Evolutionary conservation across 2,113 vertebrate genomes (phyloP).

Genomic region (Sisor rabdophorus): DNA sequence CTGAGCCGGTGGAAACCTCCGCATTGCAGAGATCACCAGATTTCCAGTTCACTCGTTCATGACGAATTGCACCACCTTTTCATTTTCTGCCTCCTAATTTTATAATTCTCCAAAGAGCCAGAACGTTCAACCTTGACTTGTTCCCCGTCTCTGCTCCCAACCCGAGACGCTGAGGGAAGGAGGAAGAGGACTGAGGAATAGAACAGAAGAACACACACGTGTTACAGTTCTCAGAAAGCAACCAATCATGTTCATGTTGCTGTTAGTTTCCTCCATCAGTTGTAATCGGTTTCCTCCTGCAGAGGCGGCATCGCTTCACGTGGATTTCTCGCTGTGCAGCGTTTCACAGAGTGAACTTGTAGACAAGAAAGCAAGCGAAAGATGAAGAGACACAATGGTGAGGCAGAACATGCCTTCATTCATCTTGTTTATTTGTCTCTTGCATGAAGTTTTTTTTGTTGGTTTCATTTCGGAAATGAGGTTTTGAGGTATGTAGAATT

Average conservation of each 20-base stretch:
- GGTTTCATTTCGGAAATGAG: neutral
- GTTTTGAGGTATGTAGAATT: too few species aligned
- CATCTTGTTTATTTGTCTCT: slow-evolving; percentile 2
- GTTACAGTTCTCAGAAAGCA: slow-evolving; percentile 61
- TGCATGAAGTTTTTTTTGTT: neutral
- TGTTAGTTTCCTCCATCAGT: slow-evolving; percentile 72
- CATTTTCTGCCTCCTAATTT: slow-evolving; percentile 58
- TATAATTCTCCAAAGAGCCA: slow-evolving; percentile 56
- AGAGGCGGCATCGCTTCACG: slow-evolving; percentile 60
- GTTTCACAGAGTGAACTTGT: slow-evolving; percentile 61
- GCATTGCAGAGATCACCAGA: slow-evolving; percentile 39
- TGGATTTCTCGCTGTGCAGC: slow-evolving; percentile 63
- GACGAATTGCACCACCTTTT: slow-evolving; percentile 62
- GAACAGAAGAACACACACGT: slow-evolving; percentile 58
- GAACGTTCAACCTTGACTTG: slow-evolving; percentile 69
- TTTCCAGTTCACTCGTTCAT: slow-evolving; percentile 47
- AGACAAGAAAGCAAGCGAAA: slow-evolving; percentile 40
- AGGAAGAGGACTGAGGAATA: neutral
- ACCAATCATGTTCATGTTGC: slow-evolving; percentile 67
- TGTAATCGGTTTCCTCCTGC: slow-evolving; percentile 59
- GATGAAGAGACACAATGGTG: neutral
- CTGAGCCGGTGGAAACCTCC: neutral
- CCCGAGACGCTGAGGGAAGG: neutral
- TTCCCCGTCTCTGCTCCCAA: slow-evolving; percentile 47
- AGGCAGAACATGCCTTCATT: neutral